These are phyloP conservation scores for Sebastes glaucus DNA, from an alignment of 2,797 vertebrate genomes.

Conservation along the genomic window DNA sequence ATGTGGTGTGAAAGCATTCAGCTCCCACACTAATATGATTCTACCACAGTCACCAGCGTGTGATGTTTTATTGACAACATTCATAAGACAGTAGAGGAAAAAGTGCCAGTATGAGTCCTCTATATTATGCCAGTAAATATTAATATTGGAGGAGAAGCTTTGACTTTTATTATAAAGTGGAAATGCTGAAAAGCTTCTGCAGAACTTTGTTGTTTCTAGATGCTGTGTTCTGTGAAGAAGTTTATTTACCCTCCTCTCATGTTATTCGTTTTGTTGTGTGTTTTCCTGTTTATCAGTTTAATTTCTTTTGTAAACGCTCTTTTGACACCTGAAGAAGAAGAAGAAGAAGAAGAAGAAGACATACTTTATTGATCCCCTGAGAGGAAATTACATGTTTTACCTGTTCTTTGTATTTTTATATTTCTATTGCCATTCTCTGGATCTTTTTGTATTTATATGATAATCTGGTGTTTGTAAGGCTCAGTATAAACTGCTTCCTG, in stretches of 20 bases:
- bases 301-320: conserved; percentile 24
- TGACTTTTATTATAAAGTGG: no score
- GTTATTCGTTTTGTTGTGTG: not conserved
- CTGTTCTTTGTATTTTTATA: conserved; percentile 60
- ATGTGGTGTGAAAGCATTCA: not conserved
- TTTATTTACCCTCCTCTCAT: not conserved
- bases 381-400: not conserved
- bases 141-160: no score
- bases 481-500: conserved; percentile 45
- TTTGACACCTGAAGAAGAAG: conserved; percentile 19
- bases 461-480: not conserved
- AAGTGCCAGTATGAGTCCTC: not conserved
- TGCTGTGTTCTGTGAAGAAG: no score
- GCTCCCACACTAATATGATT: not conserved
- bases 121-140: no score
- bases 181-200: no score
- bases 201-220: no score
- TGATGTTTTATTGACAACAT: not conserved
- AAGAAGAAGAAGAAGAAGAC: no score
- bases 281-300: not conserved
- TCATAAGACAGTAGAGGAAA: not conserved
- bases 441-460: conserved; percentile 52
- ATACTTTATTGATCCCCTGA: no score
- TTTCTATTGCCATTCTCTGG: conserved; percentile 35
- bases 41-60: not conserved